Conservation (phyloP, 2,113 vertebrate species). For the Python bivittatus region DNA sequence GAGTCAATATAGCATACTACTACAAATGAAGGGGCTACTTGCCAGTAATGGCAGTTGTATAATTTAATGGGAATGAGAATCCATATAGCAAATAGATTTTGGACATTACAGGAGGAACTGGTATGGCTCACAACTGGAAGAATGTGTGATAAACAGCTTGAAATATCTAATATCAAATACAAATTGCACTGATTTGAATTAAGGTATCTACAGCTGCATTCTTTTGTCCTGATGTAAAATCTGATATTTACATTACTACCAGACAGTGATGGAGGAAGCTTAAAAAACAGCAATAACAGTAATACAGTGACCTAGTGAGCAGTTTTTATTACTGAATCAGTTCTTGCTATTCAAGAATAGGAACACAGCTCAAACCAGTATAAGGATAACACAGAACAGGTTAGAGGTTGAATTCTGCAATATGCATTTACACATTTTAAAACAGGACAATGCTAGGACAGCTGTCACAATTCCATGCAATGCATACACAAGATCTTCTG, state of each 20-base stretch:
- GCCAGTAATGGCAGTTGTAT: not conserved
- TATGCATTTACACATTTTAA: slow-evolving; percentile 35
- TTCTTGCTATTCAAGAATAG: slow-evolving; percentile 25
- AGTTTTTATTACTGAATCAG: slow-evolving; percentile 3
- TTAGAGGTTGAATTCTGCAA: slow-evolving; percentile 22
- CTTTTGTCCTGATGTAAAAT: not conserved
- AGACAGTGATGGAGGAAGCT: not conserved
- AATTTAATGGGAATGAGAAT: slow-evolving; percentile 3
- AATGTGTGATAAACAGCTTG: not conserved
- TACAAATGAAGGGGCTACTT: slow-evolving; percentile 7
- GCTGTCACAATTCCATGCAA: slow-evolving; percentile 43
- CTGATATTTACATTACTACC: not conserved
- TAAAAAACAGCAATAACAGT: not conserved
- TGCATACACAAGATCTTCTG: not conserved
- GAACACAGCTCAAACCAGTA: not conserved
- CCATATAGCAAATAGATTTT: slow-evolving; percentile 24
- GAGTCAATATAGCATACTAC: not conserved
- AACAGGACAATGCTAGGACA: slow-evolving; percentile 28
- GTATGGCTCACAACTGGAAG: not conserved
- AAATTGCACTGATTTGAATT: slow-evolving; percentile 8
- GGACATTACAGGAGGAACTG: not conserved
- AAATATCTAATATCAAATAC: not conserved
- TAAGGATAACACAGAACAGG: slow-evolving; percentile 29
- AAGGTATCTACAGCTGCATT: not conserved
- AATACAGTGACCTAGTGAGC: not conserved